Conservation (phyloP, 2,113 vertebrate species). For the Kryptolebias marmoratus region DNA sequence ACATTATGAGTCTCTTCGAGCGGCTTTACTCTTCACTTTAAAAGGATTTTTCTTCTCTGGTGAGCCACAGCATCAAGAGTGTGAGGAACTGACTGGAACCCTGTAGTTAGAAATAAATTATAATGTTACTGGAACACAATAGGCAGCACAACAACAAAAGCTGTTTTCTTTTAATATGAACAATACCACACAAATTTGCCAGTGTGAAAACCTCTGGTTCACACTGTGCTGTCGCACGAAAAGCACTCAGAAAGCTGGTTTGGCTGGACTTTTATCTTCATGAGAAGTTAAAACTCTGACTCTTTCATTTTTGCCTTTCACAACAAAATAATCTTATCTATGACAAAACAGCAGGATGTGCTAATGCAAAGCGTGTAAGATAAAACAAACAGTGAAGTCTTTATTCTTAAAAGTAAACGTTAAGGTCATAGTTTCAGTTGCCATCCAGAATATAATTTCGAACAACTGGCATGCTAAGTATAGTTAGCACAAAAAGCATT, state of each 20-base stretch:
- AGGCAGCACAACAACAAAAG: conserved; percentile 7
- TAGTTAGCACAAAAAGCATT: too few relatives aligned
- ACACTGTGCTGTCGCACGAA: neutral
- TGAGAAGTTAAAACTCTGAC: conserved; percentile 14
- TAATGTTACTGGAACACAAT: neutral
- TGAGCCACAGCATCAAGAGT: conserved; percentile 7
- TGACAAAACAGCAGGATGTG: conserved; percentile 6
- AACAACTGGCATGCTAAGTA: neutral
- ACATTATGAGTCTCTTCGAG: conserved; percentile 52
- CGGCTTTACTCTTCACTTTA: conserved; percentile 8
- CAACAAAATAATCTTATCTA: neutral
- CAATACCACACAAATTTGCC: neutral
- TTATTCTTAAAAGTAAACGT: too few relatives aligned
- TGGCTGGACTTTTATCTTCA: conserved; percentile 14
- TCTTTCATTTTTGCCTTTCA: conserved; percentile 13
- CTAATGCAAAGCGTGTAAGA: conserved; percentile 14
- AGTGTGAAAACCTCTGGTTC: conserved; percentile 8
- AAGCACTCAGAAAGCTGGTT: neutral
- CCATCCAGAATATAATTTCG: neutral
- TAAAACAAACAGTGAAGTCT: neutral
- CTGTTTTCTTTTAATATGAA: neutral
- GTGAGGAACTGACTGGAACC: conserved; percentile 9
- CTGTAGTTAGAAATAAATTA: conserved; percentile 38
- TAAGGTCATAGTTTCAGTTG: neutral
- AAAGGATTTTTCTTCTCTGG: conserved; percentile 1